Evolutionary conservation across 2,888 invertebrate species (phyloP).

Genomic region (Cyrtodaria siliqua): DNA sequence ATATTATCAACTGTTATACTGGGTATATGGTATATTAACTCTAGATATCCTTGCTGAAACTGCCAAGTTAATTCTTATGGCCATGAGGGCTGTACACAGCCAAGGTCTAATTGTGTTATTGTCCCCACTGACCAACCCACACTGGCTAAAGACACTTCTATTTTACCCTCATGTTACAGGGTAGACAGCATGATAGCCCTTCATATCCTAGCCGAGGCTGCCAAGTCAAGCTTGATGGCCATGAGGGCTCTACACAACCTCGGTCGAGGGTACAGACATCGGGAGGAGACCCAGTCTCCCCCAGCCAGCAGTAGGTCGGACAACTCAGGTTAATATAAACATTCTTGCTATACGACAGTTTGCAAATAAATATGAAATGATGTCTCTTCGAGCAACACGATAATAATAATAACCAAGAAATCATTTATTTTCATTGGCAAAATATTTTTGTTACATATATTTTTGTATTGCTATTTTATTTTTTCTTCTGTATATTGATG

Average conservation of each 20-base stretch:
- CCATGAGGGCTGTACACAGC: not conserved
- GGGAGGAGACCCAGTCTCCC: conserved; percentile 62
- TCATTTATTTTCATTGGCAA: no score
- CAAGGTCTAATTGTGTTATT: no score
- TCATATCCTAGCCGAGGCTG: conserved; percentile 82
- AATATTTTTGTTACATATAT: no score
- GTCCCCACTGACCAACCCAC: not conserved
- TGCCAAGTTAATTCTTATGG: not conserved
- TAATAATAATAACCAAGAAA: no score
- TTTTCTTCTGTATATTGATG: no score
- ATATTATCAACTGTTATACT: no score
- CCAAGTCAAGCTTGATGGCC: conserved; percentile 79
- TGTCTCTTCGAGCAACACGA: no score
- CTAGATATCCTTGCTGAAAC: no score
- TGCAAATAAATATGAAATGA: no score
- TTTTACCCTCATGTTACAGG: conserved; percentile 71
- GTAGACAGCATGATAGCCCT: conserved; percentile 83
- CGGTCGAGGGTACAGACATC: conserved; percentile 73
- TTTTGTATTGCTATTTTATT: no score
- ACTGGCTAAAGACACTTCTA: not conserved
- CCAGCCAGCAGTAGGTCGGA: conserved; percentile 66
- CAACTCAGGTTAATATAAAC: conserved; percentile 64
- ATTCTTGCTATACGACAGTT: no score
- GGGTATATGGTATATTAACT: no score
- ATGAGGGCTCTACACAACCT: conserved; percentile 81